Base-by-base conservation (phyloP, 2,113 vertebrate species). In the Clarias macrocephalus region DNA sequence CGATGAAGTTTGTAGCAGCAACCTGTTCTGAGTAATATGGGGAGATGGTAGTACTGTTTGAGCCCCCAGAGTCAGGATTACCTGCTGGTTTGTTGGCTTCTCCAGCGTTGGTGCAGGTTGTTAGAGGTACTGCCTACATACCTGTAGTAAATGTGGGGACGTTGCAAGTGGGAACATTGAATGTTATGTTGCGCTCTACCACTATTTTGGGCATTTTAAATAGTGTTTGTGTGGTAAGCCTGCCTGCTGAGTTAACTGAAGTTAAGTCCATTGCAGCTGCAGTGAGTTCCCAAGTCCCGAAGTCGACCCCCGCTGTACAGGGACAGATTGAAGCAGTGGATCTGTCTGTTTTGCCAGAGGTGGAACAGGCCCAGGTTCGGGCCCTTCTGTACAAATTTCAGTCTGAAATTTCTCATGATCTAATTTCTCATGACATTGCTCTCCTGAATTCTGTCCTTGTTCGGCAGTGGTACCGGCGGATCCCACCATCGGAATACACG, bases 81-180 rank as follows among this genome's bases (percentile, higher is more conserved):
- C 79, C 87, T 7, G 66, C 75, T 23, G 85, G 87, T 10, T 9
- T 91, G 56, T 7, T 88, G 3, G 82, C 72, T 3, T 87, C 73
- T 8, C 57, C 81, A 0, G 28, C 68, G 11, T 33, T 88, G 42
- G 82, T 90, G 2, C n/a, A 16, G 15, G 42, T 85, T 6, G 15
- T 10, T 0, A 1, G 25, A 13, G 89, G 77, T 0, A 86, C 66
- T 0, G 30, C 57, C 3, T 79, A 76, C 2, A 23, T 85, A 18
- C 85, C 77, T 0, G n/a, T 90, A 0, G 60, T 88, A 2, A 90
- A 82, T 52, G 68, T 85, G 4, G 82, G 82, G 0, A 65, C 19
- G 4, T 48, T 1, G 21, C n/a, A n/a, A n/a, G 68, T 85, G 4
- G 82, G 82, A 0, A 65, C 19, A 2, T 48, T 1, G 21, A 76